Evolutionary conservation across 2,888 invertebrate species (phyloP).

Genomic region (Lagria hirta): DNA sequence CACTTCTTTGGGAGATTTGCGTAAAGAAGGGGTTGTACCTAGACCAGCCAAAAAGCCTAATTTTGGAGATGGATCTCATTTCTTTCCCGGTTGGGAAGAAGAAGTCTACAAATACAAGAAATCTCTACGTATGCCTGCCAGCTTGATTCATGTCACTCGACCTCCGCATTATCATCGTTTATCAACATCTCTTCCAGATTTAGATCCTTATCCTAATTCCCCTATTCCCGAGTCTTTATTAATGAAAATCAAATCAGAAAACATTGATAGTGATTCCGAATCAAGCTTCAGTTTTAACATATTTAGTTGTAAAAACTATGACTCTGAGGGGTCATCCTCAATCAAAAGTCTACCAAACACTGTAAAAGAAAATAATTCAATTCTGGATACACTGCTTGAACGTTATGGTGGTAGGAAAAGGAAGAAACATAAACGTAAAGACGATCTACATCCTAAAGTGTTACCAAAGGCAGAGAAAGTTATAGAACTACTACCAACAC

Average conservation of each 20-base stretch:
- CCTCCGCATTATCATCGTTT: slow-evolving; percentile 69
- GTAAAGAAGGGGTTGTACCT: slow-evolving; percentile 40
- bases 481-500: slow-evolving; percentile 64
- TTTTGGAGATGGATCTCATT: slow-evolving; percentile 71
- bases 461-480: slow-evolving; percentile 60
- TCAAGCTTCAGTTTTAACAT: slow-evolving; percentile 65
- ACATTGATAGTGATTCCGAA: slow-evolving; percentile 63
- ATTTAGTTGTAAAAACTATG: slow-evolving; percentile 60
- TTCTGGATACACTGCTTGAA: slow-evolving; percentile 67
- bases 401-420: slow-evolving; percentile 64
- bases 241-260: slow-evolving; percentile 50
- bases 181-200: slow-evolving; percentile 75
- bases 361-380: slow-evolving; percentile 56
- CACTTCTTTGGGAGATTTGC: slow-evolving; percentile 17
- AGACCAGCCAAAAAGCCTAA: slow-evolving; percentile 59
- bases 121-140: slow-evolving; percentile 77
- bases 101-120: slow-evolving; percentile 81
- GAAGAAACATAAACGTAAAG: slow-evolving; percentile 57
- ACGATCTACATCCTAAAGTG: slow-evolving; percentile 59
- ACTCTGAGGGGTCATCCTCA: slow-evolving; percentile 70
- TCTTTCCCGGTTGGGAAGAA: slow-evolving; percentile 80
- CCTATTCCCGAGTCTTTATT: slow-evolving; percentile 62
- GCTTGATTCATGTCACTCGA: slow-evolving; percentile 76
- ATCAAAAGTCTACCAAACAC: slow-evolving; percentile 61
- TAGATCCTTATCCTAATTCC: slow-evolving; percentile 74